A percentile compares a stretch with the other conserved stretches of the same genome.
These are phyloP conservation scores for Pungitius pungitius DNA, from an alignment of 2,113 vertebrate genomes.

Conservation along the genomic window DNA sequence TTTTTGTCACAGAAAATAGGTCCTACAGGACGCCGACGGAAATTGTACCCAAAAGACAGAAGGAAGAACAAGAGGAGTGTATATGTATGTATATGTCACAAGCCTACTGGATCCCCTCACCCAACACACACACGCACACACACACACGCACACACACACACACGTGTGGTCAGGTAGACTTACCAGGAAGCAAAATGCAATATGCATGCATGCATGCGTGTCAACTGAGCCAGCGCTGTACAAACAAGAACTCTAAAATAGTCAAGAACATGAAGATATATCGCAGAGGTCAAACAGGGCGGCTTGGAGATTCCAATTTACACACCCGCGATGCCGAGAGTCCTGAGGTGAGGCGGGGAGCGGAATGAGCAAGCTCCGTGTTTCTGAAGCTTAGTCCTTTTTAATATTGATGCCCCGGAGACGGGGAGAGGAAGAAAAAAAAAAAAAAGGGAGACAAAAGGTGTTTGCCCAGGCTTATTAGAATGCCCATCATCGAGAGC, in stretches of 20 bases:
- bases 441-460: slow-evolving; percentile 46
- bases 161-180: slow-evolving; percentile 25
- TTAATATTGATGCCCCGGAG: slow-evolving; percentile 76
- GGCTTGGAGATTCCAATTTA: slow-evolving; percentile 74
- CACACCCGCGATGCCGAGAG: slow-evolving; percentile 53
- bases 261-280: slow-evolving; percentile 72
- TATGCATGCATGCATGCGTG: slow-evolving; percentile 64
- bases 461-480: slow-evolving; percentile 77
- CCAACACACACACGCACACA: slow-evolving; percentile 9
- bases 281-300: slow-evolving; percentile 73
- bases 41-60: slow-evolving; percentile 82
- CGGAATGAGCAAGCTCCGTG: slow-evolving; percentile 39
- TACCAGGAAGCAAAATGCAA: slow-evolving; percentile 72
- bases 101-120: slow-evolving; percentile 25
- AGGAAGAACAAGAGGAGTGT: slow-evolving; percentile 30
- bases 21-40: slow-evolving; percentile 77
- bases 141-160: slow-evolving; percentile 30
- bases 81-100: slow-evolving; percentile 24
- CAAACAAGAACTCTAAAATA: slow-evolving; percentile 79
- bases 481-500: slow-evolving; percentile 74
- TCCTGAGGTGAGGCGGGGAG: slow-evolving; percentile 60
- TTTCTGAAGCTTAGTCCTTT: slow-evolving; percentile 71
- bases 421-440: slow-evolving; percentile 17
- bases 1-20: slow-evolving; percentile 81
- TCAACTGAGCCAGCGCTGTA: slow-evolving; percentile 71